phyloP scores from a whole-genome alignment of 2,113 vertebrate genomes.

The Climacteris rufus region DNA sequence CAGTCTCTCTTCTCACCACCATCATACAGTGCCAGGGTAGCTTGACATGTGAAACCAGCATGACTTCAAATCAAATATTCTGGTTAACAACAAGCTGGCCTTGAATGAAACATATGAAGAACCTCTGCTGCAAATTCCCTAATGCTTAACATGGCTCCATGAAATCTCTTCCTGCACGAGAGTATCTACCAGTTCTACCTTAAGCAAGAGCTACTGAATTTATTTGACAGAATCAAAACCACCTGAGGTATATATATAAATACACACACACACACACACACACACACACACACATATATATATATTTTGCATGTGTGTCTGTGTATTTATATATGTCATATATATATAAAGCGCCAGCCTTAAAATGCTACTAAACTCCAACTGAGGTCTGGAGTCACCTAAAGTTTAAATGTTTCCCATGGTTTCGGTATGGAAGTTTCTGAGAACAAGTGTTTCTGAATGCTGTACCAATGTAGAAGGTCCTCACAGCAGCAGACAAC shows the following conservation, averaged over 20 bases:
- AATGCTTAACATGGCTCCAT: background rate
- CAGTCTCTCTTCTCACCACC: background rate
- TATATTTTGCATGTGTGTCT: background rate
- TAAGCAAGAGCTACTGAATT: background rate
- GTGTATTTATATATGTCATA: background rate
- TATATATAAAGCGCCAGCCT: background rate
- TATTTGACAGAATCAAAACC: background rate
- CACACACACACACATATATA: too few relatives aligned
- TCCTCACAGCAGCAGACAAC: background rate
- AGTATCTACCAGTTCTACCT: conserved; percentile 38
- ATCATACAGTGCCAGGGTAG: background rate
- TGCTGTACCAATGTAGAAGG: accelerated
- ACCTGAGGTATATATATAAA: background rate
- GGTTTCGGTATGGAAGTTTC: background rate
- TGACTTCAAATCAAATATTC: background rate
- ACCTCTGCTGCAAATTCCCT: conserved; percentile 30
- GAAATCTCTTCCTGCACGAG: conserved; percentile 11
- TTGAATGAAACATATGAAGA: conserved; percentile 35
- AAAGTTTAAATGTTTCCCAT: conserved; percentile 27
- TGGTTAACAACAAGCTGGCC: background rate
- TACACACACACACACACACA: background rate
- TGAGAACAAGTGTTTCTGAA: background rate
- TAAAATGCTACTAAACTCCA: background rate
- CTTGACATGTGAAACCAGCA: background rate
- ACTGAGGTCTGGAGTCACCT: background rate